Conservation (phyloP, 2,113 vertebrate genomes). For the Pomatostomus ruficeps region DNA sequence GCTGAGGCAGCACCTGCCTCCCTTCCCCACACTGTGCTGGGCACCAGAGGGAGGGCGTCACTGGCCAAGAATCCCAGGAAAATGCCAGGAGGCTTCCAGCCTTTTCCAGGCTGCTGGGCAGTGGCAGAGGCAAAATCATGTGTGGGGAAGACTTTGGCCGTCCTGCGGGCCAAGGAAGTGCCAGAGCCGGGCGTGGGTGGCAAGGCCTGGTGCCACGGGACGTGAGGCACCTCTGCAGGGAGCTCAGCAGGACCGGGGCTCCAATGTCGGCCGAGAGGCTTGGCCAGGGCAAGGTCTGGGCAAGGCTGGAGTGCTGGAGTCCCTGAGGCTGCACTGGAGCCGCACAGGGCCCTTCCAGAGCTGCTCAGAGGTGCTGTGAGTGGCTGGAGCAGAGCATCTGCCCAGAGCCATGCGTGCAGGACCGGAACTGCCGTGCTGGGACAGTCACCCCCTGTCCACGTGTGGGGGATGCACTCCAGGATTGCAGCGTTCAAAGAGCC, state of each 20-base stretch:
- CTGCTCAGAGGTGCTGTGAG: background rate
- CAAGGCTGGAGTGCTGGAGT: background rate
- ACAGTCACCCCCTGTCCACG: background rate
- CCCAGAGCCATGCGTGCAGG: background rate
- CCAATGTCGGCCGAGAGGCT: background rate
- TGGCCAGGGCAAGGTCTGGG: background rate
- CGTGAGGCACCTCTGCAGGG: background rate
- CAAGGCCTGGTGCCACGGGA: too few relatives aligned
- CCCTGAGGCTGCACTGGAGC: background rate
- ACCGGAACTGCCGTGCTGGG: background rate
- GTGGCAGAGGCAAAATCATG: background rate
- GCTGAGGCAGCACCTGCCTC: background rate
- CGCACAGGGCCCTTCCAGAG: background rate
- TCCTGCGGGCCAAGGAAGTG: background rate
- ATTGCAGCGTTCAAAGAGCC: background rate
- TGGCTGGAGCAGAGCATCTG: background rate
- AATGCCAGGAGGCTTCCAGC: background rate
- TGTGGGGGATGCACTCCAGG: background rate
- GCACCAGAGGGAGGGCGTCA: background rate
- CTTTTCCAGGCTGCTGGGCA: background rate
- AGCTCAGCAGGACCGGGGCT: background rate
- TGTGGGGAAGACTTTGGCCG: background rate
- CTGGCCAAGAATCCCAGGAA: background rate
- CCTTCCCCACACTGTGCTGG: constrained; percentile 6
- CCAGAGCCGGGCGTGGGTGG: background rate